Base-by-base conservation (phyloP, 2,797 vertebrate genomes). In the Rhodeus uyekii region DNA sequence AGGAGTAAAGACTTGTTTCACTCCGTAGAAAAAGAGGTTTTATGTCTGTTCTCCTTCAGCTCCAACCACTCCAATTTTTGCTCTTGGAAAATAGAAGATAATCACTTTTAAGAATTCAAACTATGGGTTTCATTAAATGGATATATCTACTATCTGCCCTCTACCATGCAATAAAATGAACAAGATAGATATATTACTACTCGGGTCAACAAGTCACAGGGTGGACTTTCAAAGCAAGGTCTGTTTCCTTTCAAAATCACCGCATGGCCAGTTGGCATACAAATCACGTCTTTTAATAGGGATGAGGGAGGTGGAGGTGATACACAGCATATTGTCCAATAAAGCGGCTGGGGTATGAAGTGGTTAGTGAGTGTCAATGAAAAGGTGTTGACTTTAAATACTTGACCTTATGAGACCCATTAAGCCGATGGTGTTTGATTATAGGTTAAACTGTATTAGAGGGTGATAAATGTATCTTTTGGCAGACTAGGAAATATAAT, bases 321-420 rank as follows among this genome's bases (percentile, higher is more conserved):
- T 38, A 14, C 48, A 72, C 65, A 58, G 38, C n/a, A 36, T 75
- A 64, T 69, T 44, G 38, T 53, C 44, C 67, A 74, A 44, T 63
- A 75, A 50, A 75, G 60, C 55, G 72, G 80, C 55, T 63, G 42
- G 79, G 68, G n/a, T 48, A 46, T 61, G 64, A 53, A 67, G 80
- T 64, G 73, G 24, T 68, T 55, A 67, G 86, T 24, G 86, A 87
- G 82, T 84, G 85, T 85, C 75, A 69, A 64, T 86, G 85, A 83
- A 50, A 64, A 27, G 64, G 76, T 80, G 76, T 55, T 78, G 82
- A 76, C 73, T 88, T 74, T 79, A 83, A 89, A 83, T 83, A 84
- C 88, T 88, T 86, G 75, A 77, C 75, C 85, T 87, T 55, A 61
- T 82, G 82, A 88, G 86, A 83, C 80, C 22, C 38, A 32, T 50